Conservation (phyloP, 2,888 invertebrate species). For the Spodoptera picta region DNA sequence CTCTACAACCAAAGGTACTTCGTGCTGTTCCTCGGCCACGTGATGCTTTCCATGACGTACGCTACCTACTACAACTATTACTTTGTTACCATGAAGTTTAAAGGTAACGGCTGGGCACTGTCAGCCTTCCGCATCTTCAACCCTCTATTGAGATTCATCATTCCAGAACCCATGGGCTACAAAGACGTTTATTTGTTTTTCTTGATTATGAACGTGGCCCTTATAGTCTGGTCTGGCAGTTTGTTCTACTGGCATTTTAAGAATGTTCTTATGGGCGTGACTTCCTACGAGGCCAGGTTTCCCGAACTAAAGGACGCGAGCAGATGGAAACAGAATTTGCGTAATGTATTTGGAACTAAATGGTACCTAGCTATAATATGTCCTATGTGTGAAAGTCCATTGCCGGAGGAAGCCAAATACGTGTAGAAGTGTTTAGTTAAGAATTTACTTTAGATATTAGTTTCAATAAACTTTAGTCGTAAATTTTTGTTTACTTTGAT, state of each 20-base stretch:
- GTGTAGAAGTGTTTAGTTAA: slow-evolving; percentile 6
- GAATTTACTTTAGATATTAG: slow-evolving; percentile 5
- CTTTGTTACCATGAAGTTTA: slow-evolving; percentile 86
- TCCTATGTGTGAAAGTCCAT: slow-evolving; percentile 69
- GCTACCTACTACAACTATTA: slow-evolving; percentile 90
- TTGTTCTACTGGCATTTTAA: slow-evolving; percentile 76
- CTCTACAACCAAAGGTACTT: slow-evolving; percentile 94
- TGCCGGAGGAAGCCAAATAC: slow-evolving; percentile 49
- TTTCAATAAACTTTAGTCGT: too few species aligned
- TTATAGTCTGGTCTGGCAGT: slow-evolving; percentile 64
- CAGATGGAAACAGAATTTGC: slow-evolving; percentile 91
- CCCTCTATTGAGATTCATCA: slow-evolving; percentile 62
- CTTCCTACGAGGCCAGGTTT: slow-evolving; percentile 78
- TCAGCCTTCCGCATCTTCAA: slow-evolving; percentile 64
- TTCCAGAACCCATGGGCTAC: slow-evolving; percentile 58
- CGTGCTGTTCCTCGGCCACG: slow-evolving; percentile 91
- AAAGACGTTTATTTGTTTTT: slow-evolving; percentile 68
- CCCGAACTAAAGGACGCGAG: slow-evolving; percentile 87
- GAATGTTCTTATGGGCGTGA: slow-evolving; percentile 85
- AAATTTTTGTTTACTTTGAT: neutral
- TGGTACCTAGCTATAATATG: slow-evolving; percentile 74
- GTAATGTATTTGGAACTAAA: slow-evolving; percentile 90
- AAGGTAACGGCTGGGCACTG: slow-evolving; percentile 58
- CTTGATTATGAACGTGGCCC: slow-evolving; percentile 62
- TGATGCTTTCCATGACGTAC: slow-evolving; percentile 91